Evolutionary conservation across 2,888 invertebrate species (phyloP), one percentile per base, ranked within the genome.

Genomic region (Leucoma salicis): DNA sequence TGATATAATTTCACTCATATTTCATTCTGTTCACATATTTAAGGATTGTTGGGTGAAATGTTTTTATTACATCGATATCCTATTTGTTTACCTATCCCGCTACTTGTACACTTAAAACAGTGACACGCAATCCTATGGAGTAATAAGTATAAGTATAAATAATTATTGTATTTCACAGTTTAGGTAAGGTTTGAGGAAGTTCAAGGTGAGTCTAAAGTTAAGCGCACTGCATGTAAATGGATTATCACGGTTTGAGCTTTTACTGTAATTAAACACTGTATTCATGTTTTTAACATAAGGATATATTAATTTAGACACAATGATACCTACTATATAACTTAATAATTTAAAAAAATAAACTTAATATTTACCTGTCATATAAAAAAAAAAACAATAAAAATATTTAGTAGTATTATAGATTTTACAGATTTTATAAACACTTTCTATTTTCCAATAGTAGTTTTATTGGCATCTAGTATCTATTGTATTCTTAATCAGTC

Each of bases 141-240:
- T 37, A 43, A 27, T 42, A 41, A 32, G 27, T 27, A 40, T 27
- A n/a, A n/a, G n/a, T n/a, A 42, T 45, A 42, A 36, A 34, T 35
- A 42, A 43, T 21, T 58, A 54, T 52, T 39, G 45, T 39, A 43
- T 51, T 53, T 42, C 5, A 41, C 49, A 42, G 47, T 39, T 36
- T 42, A 35, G n/a, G n/a, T n/a, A 49, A 59, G 35, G 37, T 46
- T 47, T 35, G 44, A 31, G 55, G 52, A 60, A n/a, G 36, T 45
- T 24, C 16, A 49, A 67, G 61, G 62, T 67, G 61, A 65, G 59
- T 49, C n/a, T 49, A 42, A 6, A 2, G 7, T 21, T 60, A 53
- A 56, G 49, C 39, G 73, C 71, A 72, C 66, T 72, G 71, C 73
- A 70, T 69, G 71, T 57, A 54, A 62, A 48, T 54, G 33, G 14